phyloP scores from a whole-genome alignment of 2,888 invertebrate genomes.

The Hirtodrosophila cameraria region DNA sequence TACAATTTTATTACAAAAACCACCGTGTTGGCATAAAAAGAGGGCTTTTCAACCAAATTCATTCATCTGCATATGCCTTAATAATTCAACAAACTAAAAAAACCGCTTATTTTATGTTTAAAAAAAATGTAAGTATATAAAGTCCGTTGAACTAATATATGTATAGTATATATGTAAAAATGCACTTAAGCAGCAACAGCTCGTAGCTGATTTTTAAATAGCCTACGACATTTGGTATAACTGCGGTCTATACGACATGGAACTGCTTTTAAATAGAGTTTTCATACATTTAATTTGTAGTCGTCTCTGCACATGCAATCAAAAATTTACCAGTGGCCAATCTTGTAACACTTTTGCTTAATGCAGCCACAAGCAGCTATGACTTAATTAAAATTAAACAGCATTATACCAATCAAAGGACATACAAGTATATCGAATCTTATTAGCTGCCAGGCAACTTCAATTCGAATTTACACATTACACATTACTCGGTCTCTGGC shows the following conservation, averaged over 20 bases:
- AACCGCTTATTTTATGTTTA: neutral
- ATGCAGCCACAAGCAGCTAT: slow-evolving; percentile 2
- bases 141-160: neutral
- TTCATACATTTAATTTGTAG: neutral
- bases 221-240: too few species aligned
- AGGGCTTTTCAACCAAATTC: slow-evolving; percentile 12
- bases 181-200: neutral
- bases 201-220: too few species aligned
- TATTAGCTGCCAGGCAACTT: slow-evolving; percentile 40
- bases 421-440: slow-evolving; percentile 13
- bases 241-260: neutral
- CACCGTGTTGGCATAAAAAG: slow-evolving; percentile 19
- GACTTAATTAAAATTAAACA: slow-evolving; percentile 52
- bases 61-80: slow-evolving; percentile 43
- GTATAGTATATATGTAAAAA: neutral
- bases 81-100: slow-evolving; percentile 48
- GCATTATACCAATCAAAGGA: slow-evolving; percentile 35
- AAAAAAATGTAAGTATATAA: neutral
- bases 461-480: slow-evolving; percentile 40
- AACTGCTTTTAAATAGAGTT: slow-evolving; percentile 27
- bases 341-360: slow-evolving; percentile 4
- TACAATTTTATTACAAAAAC: slow-evolving; percentile 44
- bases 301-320: slow-evolving; percentile 8
- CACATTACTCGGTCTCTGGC: slow-evolving; percentile 16
- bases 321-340: slow-evolving; percentile 1